These are phyloP conservation scores for Fistularia commersonii DNA, from an alignment of 2,797 vertebrate genomes.

Conservation along the genomic window DNA sequence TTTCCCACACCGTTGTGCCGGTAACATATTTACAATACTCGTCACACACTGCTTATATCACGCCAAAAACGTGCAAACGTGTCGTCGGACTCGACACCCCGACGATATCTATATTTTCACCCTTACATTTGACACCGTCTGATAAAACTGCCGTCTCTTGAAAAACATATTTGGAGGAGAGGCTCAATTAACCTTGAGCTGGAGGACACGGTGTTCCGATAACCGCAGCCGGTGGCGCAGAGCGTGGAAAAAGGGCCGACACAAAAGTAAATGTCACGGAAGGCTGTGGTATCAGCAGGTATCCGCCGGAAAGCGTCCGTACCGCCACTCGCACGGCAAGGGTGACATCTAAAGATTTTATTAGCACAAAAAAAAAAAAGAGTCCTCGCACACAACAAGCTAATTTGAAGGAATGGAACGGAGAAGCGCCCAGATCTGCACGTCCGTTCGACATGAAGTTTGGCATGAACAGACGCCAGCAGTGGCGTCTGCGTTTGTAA, in stretches of 20 bases:
- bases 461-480: slow-evolving; percentile 13
- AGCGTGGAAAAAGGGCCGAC: slow-evolving; percentile 22
- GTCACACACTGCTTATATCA: slow-evolving; percentile 33
- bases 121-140: slow-evolving; percentile 25
- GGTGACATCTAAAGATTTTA: slow-evolving; percentile 36
- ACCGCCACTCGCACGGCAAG: slow-evolving; percentile 23
- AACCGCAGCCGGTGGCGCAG: slow-evolving; percentile 30
- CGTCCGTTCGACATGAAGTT: not conserved
- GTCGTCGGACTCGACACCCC: slow-evolving; percentile 29
- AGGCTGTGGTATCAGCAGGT: slow-evolving; percentile 23
- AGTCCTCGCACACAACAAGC: too few relatives aligned
- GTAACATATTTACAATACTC: slow-evolving; percentile 45
- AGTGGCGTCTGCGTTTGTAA: not conserved
- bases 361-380: slow-evolving; percentile 14
- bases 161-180: slow-evolving; percentile 40
- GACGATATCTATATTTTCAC: slow-evolving; percentile 37
- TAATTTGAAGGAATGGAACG: too few relatives aligned
- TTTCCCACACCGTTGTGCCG: slow-evolving; percentile 28
- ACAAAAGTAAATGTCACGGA: slow-evolving; percentile 47
- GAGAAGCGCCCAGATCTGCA: too few relatives aligned
- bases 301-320: slow-evolving; percentile 29
- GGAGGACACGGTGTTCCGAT: slow-evolving; percentile 24
- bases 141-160: slow-evolving; percentile 32
- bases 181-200: slow-evolving; percentile 49
- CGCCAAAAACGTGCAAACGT: slow-evolving; percentile 35